phyloP scores from a whole-genome alignment of 2,113 vertebrate genomes.

The Hypocryptadius cinnamomeus region DNA sequence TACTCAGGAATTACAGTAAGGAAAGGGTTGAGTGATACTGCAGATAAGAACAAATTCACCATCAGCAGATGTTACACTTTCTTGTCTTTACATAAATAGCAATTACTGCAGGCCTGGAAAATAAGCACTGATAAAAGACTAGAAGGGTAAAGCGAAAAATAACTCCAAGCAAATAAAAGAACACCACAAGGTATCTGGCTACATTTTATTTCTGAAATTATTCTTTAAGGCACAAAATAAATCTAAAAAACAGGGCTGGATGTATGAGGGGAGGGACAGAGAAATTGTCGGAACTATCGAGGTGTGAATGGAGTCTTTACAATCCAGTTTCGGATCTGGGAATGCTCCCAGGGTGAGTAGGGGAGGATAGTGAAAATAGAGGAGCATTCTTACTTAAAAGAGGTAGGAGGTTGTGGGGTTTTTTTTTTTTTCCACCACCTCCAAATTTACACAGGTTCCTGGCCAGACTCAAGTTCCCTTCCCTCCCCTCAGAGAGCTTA shows the following conservation, averaged over 20 bases:
- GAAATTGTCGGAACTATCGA: background rate
- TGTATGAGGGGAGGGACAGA: background rate
- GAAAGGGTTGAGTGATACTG: background rate
- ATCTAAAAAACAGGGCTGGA: conserved; percentile 55
- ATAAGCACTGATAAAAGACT: background rate
- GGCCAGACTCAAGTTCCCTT: background rate
- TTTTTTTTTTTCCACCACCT: background rate
- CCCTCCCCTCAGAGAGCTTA: background rate
- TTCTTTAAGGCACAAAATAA: conserved; percentile 78
- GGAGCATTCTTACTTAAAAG: background rate
- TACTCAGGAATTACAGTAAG: background rate
- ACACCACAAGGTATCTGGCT: conserved; percentile 45
- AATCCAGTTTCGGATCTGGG: conserved; percentile 5
- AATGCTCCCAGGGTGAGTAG: background rate
- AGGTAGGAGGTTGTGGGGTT: background rate
- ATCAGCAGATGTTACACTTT: background rate
- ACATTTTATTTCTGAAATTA: conserved; percentile 66
- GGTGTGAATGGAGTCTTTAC: background rate
- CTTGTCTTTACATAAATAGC: background rate
- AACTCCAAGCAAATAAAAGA: conserved; percentile 32
- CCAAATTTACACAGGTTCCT: background rate
- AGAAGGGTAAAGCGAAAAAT: background rate
- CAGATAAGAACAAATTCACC: background rate
- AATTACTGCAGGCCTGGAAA: conserved; percentile 10
- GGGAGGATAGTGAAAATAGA: background rate